Percentiles rank a stretch among this genome's conserved stretches.
phyloP scores from a whole-genome alignment of 30 jellyfish, hydroid and myxozoan species.

The Aurelia coerulea region DNA sequence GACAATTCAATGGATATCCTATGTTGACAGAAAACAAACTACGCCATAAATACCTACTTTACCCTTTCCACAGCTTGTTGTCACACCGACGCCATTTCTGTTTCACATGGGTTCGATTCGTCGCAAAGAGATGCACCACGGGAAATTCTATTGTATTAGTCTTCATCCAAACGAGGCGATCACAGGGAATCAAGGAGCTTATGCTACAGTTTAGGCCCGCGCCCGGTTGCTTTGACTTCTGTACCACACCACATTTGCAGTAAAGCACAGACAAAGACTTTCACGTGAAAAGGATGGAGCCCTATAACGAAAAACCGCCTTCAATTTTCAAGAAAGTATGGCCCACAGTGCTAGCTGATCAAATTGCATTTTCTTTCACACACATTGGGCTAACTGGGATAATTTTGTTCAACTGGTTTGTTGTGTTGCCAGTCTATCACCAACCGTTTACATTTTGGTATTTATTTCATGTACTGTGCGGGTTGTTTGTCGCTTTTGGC shows the following conservation, averaged over 20 bases:
- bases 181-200: constrained; percentile 2
- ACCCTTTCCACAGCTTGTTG: background rate
- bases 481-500: constrained; percentile 67
- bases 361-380: constrained; percentile 86
- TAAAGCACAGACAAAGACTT: background rate
- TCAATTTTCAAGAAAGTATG: constrained; percentile 65
- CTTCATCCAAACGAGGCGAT: no score
- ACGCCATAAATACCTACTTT: background rate
- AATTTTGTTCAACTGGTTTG: constrained; percentile 67
- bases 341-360: constrained; percentile 80
- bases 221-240: background rate
- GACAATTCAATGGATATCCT: no score
- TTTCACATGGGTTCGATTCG: background rate
- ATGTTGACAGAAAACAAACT: background rate
- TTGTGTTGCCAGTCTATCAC: constrained; percentile 85
- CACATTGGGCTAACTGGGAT: constrained; percentile 84
- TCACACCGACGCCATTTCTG: constrained; percentile 19
- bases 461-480: constrained; percentile 59
- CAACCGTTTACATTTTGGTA: constrained; percentile 75
- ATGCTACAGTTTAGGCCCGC: background rate
- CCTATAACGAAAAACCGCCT: constrained; percentile 15
- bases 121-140: background rate
- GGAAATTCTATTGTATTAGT: no score
- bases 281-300: constrained; percentile 8
- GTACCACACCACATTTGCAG: background rate